Percentiles rank a stretch among this genome's conserved stretches.
Evolutionary conservation across 2,888 invertebrate species (phyloP).

Genomic region (Ennomos fuscantarius): DNA sequence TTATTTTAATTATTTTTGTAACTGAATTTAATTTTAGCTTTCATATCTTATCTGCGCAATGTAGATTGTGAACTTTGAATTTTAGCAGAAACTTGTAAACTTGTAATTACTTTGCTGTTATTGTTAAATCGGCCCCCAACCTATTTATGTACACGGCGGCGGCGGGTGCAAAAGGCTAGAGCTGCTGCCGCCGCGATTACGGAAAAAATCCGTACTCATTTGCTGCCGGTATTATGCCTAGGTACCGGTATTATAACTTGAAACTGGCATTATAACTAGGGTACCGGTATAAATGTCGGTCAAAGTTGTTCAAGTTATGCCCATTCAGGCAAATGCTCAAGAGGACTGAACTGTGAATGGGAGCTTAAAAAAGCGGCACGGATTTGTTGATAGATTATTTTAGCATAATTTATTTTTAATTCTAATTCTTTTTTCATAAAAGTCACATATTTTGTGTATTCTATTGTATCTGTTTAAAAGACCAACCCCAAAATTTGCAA

Average conservation of each 20-base stretch:
- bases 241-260: not conserved
- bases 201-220: slow-evolving; percentile 27
- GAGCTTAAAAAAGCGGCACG: not conserved
- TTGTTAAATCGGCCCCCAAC: slow-evolving; percentile 7
- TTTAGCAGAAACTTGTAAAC: not conserved
- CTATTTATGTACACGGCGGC: slow-evolving; percentile 17
- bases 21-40: too few species aligned
- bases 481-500: too few species aligned
- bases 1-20: too few species aligned
- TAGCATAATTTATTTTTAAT: too few species aligned
- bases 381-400: slow-evolving; percentile 1
- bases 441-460: too few species aligned
- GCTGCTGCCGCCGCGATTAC: slow-evolving; percentile 20
- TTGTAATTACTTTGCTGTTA: not conserved
- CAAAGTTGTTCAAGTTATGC: slow-evolving; percentile 14
- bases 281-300: slow-evolving; percentile 16
- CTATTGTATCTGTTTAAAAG: too few species aligned
- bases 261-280: slow-evolving; percentile 2
- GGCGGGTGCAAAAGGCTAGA: slow-evolving; percentile 15
- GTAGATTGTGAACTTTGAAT: too few species aligned
- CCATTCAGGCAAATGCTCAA: slow-evolving; percentile 16
- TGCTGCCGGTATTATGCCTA: slow-evolving; percentile 8
- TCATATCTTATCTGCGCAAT: too few species aligned
- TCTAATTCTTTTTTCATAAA: too few species aligned
- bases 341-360: slow-evolving; percentile 3